Conservation (phyloP, 2,797 vertebrate genomes). For the Etheostoma nigrum region DNA sequence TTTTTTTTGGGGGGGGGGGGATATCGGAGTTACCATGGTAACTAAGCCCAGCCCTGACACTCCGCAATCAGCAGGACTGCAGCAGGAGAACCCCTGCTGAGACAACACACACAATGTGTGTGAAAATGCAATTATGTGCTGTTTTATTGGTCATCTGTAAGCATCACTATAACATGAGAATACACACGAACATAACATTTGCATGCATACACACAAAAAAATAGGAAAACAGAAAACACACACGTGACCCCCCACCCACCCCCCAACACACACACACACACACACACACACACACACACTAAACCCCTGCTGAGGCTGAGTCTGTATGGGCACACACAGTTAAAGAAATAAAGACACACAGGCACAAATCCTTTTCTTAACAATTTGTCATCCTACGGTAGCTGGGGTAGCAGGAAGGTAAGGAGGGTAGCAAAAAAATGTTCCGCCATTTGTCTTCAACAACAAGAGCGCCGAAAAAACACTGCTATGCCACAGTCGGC, state of each 20-base stretch:
- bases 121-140: constrained; percentile 35
- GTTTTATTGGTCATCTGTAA: constrained; percentile 66
- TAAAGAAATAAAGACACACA: constrained; percentile 30
- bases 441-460: constrained; percentile 70
- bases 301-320: constrained; percentile 42
- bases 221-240: constrained; percentile 15
- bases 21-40: constrained; percentile 81
- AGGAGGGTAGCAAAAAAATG: constrained; percentile 43
- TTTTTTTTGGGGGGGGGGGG: constrained; percentile 20
- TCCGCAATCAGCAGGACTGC: constrained; percentile 83
- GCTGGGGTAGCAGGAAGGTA: constrained; percentile 32
- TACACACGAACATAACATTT: constrained; percentile 6
- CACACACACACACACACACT: constrained; percentile 23
- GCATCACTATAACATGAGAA: constrained; percentile 33
- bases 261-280: constrained; percentile 41
- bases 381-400: constrained; percentile 58
- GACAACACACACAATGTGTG: constrained; percentile 41
- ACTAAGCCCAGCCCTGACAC: constrained; percentile 82
- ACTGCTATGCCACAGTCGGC: constrained; percentile 66
- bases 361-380: constrained; percentile 53
- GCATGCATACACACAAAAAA: constrained; percentile 1
- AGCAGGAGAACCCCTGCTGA: constrained; percentile 84
- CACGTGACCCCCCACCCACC: neutral
- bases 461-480: constrained; percentile 62
- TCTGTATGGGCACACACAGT: constrained; percentile 42